Evolutionary conservation across 2,113 vertebrate genomes (phyloP).

Genomic region (Brienomyrus longianalis): DNA sequence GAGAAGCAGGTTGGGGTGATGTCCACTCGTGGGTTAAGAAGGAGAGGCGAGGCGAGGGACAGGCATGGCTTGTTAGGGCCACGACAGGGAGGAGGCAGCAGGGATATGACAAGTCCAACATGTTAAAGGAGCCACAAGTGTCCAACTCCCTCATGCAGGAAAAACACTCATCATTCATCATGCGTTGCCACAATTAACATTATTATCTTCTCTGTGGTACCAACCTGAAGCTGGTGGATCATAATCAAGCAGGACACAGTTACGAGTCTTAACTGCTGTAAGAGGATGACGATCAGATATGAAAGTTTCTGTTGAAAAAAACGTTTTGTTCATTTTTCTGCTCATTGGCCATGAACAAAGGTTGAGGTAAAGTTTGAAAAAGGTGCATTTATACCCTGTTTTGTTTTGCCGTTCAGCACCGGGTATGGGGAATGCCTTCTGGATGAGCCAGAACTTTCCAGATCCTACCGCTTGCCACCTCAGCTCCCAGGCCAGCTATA

Average conservation of each 20-base stretch:
- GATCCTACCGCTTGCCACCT: conserved; percentile 71
- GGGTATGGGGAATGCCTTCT: conserved; percentile 93
- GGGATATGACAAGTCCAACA: background rate
- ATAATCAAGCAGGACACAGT: background rate
- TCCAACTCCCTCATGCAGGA: background rate
- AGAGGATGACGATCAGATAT: background rate
- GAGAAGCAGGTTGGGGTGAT: background rate
- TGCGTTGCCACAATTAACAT: too few relatives aligned
- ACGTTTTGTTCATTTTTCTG: background rate
- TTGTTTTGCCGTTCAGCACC: conserved; percentile 57
- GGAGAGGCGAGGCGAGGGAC: background rate
- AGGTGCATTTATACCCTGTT: background rate
- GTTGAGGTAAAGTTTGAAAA: background rate
- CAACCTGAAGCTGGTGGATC: background rate
- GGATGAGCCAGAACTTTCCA: conserved; percentile 73
- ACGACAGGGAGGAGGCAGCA: background rate
- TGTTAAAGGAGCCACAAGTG: background rate
- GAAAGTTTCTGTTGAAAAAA: background rate
- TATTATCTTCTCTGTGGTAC: background rate
- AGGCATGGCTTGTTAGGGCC: background rate
- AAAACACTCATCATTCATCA: background rate
- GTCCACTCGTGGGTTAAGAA: background rate
- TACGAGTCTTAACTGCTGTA: background rate
- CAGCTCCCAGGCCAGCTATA: conserved; percentile 83
- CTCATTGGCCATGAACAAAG: background rate